These are phyloP conservation scores for Branchipolynoe longqiensis DNA, from an alignment of 2,888 invertebrate genomes.

Conservation along the genomic window DNA sequence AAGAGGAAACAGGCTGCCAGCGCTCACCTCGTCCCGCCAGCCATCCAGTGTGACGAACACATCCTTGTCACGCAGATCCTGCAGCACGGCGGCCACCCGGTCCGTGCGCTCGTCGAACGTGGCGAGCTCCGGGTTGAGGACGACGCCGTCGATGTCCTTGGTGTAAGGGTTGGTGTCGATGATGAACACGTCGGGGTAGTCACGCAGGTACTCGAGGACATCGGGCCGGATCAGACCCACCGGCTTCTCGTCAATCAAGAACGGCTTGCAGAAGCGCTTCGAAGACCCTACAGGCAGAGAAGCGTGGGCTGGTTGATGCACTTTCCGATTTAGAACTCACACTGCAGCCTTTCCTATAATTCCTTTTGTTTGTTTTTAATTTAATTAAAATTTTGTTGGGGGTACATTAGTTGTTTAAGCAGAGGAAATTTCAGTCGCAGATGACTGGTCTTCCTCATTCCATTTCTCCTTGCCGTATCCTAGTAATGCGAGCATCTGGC, in stretches of 20 bases:
- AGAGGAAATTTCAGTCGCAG: too few species aligned
- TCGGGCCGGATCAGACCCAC: slow-evolving; percentile 93
- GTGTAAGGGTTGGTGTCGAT: slow-evolving; percentile 53
- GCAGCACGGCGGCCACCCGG: slow-evolving; percentile 90
- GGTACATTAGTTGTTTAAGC: too few species aligned
- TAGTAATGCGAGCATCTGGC: too few species aligned
- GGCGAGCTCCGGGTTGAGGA: slow-evolving; percentile 84
- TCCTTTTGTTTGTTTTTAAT: too few species aligned
- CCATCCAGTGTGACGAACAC: slow-evolving; percentile 88
- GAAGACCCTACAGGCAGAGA: slow-evolving; percentile 85
- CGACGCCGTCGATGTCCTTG: slow-evolving; percentile 57
- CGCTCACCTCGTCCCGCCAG: slow-evolving; percentile 93
- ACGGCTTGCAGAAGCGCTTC: slow-evolving; percentile 91
- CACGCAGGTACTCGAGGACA: slow-evolving; percentile 88
- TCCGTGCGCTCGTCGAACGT: slow-evolving; percentile 91
- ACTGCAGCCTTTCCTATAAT: too few species aligned
- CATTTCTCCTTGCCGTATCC: too few species aligned
- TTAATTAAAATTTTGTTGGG: too few species aligned
- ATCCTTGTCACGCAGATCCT: slow-evolving; percentile 88
- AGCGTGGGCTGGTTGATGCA: too few species aligned
- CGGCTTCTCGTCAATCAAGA: slow-evolving; percentile 93
- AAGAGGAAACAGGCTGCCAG: too few species aligned
- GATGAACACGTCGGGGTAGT: slow-evolving; percentile 88
- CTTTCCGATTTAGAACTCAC: too few species aligned
- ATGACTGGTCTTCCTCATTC: too few species aligned